Evolutionary conservation across 2,888 invertebrate genomes (phyloP), one percentile per base, ranked within the genome.

Genomic region (Shargacucullia verbasci): DNA sequence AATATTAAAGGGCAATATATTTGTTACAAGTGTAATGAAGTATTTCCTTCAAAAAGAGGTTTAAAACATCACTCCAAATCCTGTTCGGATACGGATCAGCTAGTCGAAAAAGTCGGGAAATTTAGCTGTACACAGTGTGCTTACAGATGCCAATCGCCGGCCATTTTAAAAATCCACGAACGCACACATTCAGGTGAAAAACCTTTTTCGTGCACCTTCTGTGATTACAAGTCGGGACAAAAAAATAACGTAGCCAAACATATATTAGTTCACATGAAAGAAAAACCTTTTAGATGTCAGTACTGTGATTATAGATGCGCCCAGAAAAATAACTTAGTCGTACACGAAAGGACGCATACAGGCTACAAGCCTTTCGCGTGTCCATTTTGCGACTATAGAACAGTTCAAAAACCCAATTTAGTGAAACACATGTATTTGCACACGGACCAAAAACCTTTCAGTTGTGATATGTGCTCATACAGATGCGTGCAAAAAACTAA

Each of bases 341-440:
- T 94, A 0, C 94, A 94, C 45, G 94, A 94, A 60, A 66, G 94
- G 0, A 94, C 94, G 0, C 94, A 94, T n/a, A 94, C 94, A 0
- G 94, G 94, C 0, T 92, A 90, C 49, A 94, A 94, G 46, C 94
- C 94, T 0, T 94, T 94, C 25, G 94, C 91, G 0, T 94, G 94
- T 14, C 92, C 93, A 0, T 94, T 89, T 55, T 94, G 94, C 35
- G 94, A 94, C 0, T 94, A 94, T 10, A 66, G 93, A 6, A 94
- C 94, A 0, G 94, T 94, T 0, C 94, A 94, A 39, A 94, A 94
- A 78, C 94, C 94, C 0, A 94, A 94, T 59, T 76, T 94, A 75
- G 94, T 94, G 0, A 94, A 94, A 68, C 94, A 94, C 45, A 94
- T 94, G 94, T 94, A 94, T 40, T 55, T 94, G 10, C 94, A 94